These are phyloP conservation scores for Celastrina argiolus DNA, from an alignment of 2,888 invertebrate species.

Conservation along the genomic window DNA sequence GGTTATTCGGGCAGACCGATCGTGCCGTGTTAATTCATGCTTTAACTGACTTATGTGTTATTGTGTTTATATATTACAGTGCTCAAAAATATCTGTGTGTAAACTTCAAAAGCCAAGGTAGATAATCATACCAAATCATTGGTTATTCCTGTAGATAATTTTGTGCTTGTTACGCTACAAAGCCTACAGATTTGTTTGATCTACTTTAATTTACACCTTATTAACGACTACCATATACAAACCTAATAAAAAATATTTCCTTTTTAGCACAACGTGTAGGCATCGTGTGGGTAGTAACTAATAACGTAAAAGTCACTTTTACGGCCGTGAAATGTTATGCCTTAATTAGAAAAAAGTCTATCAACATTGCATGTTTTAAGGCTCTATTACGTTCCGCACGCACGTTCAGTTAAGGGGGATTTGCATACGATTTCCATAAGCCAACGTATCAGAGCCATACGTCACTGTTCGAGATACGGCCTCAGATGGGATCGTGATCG, in stretches of 20 bases:
- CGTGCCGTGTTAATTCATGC: no score
- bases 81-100: no score
- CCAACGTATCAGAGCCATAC: conserved; percentile 67
- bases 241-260: neutral
- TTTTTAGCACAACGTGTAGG: neutral
- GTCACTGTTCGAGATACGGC: conserved; percentile 66
- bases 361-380: conserved; percentile 24
- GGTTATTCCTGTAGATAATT: no score
- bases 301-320: neutral
- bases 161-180: no score
- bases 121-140: no score
- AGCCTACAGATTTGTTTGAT: neutral
- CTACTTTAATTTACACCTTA: neutral
- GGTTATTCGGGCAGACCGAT: no score
- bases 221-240: neutral
- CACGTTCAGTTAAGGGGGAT: conserved; percentile 67
- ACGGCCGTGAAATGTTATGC: neutral
- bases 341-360: conserved; percentile 24
- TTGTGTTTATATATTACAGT: no score
- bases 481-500: conserved; percentile 48
- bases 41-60: no score
- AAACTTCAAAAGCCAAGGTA: no score
- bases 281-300: neutral
- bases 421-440: conserved; percentile 77
- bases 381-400: conserved; percentile 51